Evolutionary conservation across 2,113 vertebrate genomes (phyloP).

Genomic region (Alouatta palliata): DNA sequence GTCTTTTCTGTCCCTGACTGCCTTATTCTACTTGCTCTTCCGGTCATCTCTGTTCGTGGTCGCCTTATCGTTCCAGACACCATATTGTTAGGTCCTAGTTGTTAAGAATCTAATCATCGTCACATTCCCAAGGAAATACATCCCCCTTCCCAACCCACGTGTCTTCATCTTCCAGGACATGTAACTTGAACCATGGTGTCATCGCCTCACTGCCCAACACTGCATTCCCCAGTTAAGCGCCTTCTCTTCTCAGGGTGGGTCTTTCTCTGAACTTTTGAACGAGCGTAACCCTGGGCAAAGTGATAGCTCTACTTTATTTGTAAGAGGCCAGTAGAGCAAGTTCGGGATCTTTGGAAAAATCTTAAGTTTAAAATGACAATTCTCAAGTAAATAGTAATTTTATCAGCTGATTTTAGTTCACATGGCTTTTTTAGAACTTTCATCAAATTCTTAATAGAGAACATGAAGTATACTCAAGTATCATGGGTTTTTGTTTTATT

Average conservation of each 20-base stretch:
- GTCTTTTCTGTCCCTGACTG: not conserved
- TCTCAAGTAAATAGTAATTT: not conserved
- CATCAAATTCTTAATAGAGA: not conserved
- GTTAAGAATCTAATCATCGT: not conserved
- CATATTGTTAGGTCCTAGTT: not conserved
- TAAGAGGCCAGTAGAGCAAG: not conserved
- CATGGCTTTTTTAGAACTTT: not conserved
- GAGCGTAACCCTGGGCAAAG: not conserved
- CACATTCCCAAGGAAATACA: not conserved
- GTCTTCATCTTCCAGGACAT: not conserved
- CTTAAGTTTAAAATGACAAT: not conserved
- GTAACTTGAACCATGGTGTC: not conserved
- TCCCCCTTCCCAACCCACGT: not conserved
- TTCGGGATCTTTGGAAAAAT: conserved; percentile 1
- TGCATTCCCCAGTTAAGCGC: not conserved
- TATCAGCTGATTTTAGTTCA: conserved; percentile 66
- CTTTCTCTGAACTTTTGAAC: not conserved
- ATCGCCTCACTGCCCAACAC: not conserved
- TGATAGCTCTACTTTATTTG: not conserved
- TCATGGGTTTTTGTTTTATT: not conserved
- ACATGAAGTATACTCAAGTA: not conserved
- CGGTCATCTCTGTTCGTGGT: not conserved
- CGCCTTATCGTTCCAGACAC: not conserved
- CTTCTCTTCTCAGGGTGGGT: not conserved
- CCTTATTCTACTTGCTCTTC: not conserved